Evolutionary conservation across 1,140 invertebrate species (phyloP).

Genomic region (Drosophila kepulauana): DNA sequence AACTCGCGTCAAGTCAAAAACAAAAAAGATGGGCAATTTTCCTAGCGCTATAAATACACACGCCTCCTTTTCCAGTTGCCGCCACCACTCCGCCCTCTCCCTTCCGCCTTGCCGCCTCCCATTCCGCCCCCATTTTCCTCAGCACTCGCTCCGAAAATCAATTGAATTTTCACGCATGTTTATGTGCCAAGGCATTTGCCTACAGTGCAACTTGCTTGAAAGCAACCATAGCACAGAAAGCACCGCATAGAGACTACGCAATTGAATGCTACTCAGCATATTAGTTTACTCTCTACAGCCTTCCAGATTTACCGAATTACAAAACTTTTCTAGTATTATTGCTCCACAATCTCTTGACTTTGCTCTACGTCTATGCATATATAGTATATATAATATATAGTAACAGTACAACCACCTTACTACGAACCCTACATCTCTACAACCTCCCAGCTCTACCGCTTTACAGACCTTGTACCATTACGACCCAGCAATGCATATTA

Average conservation of each 20-base stretch:
- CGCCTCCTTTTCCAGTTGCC: slow-evolving; percentile 35
- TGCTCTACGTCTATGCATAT: no score
- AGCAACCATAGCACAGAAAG: background rate
- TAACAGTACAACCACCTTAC: background rate
- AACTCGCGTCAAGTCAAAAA: slow-evolving; percentile 21
- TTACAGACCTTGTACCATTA: no score
- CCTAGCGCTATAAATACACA: slow-evolving; percentile 66
- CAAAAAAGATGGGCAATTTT: slow-evolving; percentile 65
- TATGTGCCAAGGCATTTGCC: slow-evolving; percentile 46
- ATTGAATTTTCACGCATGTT: slow-evolving; percentile 82
- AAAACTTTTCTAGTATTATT: no score
- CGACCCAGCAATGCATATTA: no score
- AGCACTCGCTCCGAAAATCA: slow-evolving; percentile 61
- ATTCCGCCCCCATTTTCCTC: background rate
- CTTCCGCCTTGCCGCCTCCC: slow-evolving; percentile 5
- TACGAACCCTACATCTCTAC: background rate
- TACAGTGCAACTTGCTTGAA: slow-evolving; percentile 24
- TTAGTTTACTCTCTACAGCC: no score
- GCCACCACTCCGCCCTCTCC: background rate
- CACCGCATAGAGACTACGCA: no score
- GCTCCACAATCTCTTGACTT: no score
- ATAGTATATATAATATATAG: no score
- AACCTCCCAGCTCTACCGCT: no score
- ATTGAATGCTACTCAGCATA: no score
- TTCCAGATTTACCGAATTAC: no score